These are phyloP conservation scores for Phrynocephalus versicolor DNA, from an alignment of 2,113 vertebrate species.

Conservation along the genomic window DNA sequence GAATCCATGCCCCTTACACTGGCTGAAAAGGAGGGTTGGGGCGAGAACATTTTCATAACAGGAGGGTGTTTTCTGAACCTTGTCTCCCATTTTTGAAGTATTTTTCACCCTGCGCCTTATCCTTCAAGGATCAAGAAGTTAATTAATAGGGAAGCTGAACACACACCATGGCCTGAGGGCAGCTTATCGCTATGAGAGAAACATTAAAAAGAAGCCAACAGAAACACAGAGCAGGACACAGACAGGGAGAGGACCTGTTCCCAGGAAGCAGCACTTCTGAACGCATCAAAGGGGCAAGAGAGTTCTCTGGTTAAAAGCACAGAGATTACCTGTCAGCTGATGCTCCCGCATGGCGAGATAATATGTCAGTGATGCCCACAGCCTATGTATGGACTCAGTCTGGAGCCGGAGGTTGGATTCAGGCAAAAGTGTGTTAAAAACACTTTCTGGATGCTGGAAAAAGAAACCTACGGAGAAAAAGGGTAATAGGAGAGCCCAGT, in stretches of 20 bases:
- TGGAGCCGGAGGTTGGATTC: constrained; percentile 5
- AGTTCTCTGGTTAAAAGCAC: no score
- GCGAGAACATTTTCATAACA: no score
- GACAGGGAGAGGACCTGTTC: background rate
- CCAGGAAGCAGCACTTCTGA: background rate
- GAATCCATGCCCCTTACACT: background rate
- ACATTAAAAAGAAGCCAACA: background rate
- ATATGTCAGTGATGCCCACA: background rate
- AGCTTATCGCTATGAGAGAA: background rate
- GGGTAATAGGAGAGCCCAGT: background rate
- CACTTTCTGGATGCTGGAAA: background rate
- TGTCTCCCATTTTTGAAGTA: background rate
- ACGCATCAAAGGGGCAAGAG: background rate
- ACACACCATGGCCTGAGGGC: background rate
- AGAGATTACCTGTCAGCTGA: no score
- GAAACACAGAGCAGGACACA: background rate
- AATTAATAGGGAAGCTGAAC: background rate
- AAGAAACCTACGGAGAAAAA: background rate
- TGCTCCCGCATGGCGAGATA: background rate
- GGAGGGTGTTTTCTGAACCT: background rate
- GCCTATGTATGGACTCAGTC: background rate
- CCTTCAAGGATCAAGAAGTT: background rate
- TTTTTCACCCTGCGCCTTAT: background rate
- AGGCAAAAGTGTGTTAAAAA: constrained; percentile 15
- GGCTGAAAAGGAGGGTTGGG: background rate